These are phyloP conservation scores for Streptopelia turtur DNA, from an alignment of 2,797 vertebrate genomes.

Conservation along the genomic window DNA sequence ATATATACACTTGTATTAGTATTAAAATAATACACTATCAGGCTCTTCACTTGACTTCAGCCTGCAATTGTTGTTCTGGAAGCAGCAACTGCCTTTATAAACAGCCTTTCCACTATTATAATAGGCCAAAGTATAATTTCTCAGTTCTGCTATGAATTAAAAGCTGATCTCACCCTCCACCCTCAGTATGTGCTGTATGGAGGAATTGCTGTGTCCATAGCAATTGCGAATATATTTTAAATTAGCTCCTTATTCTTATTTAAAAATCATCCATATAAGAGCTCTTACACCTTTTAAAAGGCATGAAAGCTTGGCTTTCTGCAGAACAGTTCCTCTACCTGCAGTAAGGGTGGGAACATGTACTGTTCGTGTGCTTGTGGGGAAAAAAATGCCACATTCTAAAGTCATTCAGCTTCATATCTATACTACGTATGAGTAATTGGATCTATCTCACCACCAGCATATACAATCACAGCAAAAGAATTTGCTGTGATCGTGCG, in stretches of 20 bases:
- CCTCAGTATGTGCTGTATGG: neutral
- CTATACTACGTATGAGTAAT: neutral
- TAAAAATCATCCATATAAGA: neutral
- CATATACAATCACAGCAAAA: neutral
- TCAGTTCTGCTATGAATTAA: neutral
- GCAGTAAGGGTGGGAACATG: neutral
- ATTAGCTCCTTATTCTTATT: slow-evolving; percentile 44
- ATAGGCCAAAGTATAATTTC: neutral
- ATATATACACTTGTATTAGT: neutral
- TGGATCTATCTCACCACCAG: neutral
- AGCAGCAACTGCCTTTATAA: neutral
- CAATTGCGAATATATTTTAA: neutral
- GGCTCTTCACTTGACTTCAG: neutral
- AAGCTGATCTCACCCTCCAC: neutral
- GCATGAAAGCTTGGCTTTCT: neutral
- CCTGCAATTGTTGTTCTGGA: neutral
- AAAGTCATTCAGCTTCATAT: neutral
- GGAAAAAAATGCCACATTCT: neutral
- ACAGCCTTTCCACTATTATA: neutral
- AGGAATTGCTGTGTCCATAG: neutral
- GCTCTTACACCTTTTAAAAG: neutral
- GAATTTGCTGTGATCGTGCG: neutral
- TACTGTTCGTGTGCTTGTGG: neutral
- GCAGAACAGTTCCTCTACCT: neutral
- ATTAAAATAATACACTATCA: neutral